Evolutionary conservation across 1,140 invertebrate species (phyloP), one percentile per base, ranked within the genome.

Genomic region (Philotrypesis tridentata): DNA sequence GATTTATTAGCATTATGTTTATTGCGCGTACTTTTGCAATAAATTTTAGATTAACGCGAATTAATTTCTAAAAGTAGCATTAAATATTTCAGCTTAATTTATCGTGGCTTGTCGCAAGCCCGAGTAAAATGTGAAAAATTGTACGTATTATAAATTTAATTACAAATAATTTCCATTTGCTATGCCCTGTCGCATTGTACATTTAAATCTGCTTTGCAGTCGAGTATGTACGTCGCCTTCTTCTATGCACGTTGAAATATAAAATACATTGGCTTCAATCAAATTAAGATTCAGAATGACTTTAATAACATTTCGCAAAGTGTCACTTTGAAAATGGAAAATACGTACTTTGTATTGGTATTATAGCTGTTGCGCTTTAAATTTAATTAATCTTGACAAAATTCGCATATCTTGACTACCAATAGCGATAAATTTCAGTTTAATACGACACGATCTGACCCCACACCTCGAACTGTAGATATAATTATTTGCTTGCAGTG

Each of bases 211-310:
- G 75, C 33, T 67, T 48, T 25, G 14, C 25, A 21, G 5, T 14
- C 21, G 21, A 17, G 48, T 1, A 9, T 14, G 0, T 25, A 14
- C 23, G 61, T 1, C 14, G 37, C 61, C 40, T 68, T 78, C 48
- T 78, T 9, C 27, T 25, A n/a, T n/a, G n/a, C n/a, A n/a, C n/a
- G n/a, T 12, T 21, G 17, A 55, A 48, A 48, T 48, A 78, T 78
- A 68, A 78, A 78, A 78, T 78, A 68, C 33, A 48, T 78, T 76
- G 74, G 40, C 48, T 67, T 9, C 37, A 67, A 17, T 29, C 27
- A 68, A 68, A 68, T 78, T 78, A 67, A 78, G 75, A 78, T 48
- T 14, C 75, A 78, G 40, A 48, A 48, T 48, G 63, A 37, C 48
- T 29, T 78, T 68, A 68, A 68, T 68, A 31, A 63, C 37, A 31